phyloP scores from a whole-genome alignment of 2,888 invertebrate species.

The Erebia palarica region DNA sequence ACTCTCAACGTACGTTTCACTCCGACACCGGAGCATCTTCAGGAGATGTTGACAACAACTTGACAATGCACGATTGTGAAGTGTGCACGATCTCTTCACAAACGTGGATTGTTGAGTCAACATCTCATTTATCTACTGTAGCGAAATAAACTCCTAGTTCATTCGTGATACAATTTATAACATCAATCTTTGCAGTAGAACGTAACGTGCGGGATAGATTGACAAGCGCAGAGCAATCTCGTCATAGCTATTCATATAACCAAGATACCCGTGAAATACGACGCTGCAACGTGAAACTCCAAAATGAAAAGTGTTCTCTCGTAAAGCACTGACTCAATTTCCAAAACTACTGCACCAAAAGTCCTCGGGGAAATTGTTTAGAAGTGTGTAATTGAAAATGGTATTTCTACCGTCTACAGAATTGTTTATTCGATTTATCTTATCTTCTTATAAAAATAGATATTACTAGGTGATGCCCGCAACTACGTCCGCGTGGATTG shows the following conservation, averaged over 20 bases:
- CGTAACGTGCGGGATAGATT: not conserved
- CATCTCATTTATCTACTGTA: too few relatives aligned
- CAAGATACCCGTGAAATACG: not conserved
- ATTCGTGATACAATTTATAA: not conserved
- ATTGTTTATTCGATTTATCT: not conserved
- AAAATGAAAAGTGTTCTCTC: not conserved
- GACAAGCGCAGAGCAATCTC: conserved; percentile 1
- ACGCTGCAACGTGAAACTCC: not conserved
- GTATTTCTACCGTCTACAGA: not conserved
- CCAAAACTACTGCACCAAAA: not conserved
- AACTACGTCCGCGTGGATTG: too few relatives aligned
- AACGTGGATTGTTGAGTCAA: too few relatives aligned
- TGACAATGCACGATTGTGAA: too few relatives aligned
- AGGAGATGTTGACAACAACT: too few relatives aligned
- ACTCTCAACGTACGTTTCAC: too few relatives aligned
- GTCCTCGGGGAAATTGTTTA: not conserved
- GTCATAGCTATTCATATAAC: not conserved
- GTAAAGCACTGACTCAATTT: not conserved
- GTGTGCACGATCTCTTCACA: too few relatives aligned
- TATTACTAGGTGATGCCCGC: not conserved
- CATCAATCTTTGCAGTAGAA: not conserved
- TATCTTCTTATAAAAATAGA: not conserved
- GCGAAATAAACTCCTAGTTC: too few relatives aligned
- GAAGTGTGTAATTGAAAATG: conserved; percentile 5
- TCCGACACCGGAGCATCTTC: too few relatives aligned